Conservation (phyloP, 2,888 invertebrate species). For the Cephus pygmeus region DNA sequence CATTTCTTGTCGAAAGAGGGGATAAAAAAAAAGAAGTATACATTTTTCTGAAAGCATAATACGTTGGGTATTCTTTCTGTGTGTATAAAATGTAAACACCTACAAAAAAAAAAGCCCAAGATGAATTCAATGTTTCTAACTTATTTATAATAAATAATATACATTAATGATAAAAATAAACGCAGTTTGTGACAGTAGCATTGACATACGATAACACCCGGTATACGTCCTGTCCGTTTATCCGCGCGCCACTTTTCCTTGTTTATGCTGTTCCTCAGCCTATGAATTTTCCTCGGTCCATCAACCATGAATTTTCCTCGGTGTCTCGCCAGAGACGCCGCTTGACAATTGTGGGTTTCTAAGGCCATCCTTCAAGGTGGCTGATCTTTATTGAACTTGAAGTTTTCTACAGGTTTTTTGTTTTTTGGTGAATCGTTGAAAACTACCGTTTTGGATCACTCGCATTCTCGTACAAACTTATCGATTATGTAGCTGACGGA, state of each 20-base stretch:
- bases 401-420: background rate
- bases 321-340: background rate
- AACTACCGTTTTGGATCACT: background rate
- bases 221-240: background rate
- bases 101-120: slow-evolving; percentile 50
- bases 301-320: background rate
- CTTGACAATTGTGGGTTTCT: background rate
- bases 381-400: background rate
- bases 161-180: slow-evolving; percentile 64
- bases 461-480: background rate
- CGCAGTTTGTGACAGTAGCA: slow-evolving; percentile 53
- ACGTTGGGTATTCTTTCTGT: slow-evolving; percentile 63
- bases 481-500: background rate
- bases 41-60: slow-evolving; percentile 66
- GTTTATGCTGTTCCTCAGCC: background rate
- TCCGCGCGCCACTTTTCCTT: background rate
- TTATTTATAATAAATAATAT: slow-evolving; percentile 66
- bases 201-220: background rate
- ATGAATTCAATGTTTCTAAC: slow-evolving; percentile 64
- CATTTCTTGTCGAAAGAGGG: slow-evolving; percentile 66
- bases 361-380: background rate
- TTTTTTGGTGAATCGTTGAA: no score
- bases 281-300: background rate
- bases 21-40: slow-evolving; percentile 62
- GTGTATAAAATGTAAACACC: slow-evolving; percentile 66